Conservation (phyloP, 2,888 invertebrate genomes). For the Elysia crispata region DNA sequence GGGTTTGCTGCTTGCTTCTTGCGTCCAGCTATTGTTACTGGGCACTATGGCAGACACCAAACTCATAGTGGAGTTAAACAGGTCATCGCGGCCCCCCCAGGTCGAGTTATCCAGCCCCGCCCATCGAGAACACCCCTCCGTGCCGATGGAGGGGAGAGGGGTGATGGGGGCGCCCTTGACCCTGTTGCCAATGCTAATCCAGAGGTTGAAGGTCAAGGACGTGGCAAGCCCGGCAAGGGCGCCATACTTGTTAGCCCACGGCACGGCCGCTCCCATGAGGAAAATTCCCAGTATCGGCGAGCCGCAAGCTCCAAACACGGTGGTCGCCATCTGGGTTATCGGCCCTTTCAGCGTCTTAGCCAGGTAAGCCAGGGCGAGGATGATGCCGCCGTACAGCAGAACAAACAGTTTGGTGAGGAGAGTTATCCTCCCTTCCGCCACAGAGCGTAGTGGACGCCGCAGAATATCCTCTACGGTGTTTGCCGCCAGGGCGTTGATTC, state of each 20-base stretch:
- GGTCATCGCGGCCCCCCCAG: neutral
- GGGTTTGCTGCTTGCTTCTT: neutral
- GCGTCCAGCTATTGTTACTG: neutral
- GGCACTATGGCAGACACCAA: neutral
- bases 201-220: constrained; percentile 39
- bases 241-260: constrained; percentile 54
- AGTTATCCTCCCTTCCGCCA: constrained; percentile 54
- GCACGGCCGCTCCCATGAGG: constrained; percentile 58
- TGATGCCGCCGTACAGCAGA: constrained; percentile 54
- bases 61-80: neutral
- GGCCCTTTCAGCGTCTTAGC: constrained; percentile 55
- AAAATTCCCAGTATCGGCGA: constrained; percentile 62
- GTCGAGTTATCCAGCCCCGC: neutral
- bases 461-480: constrained; percentile 63
- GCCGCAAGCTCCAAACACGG: constrained; percentile 60
- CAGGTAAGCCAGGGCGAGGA: constrained; percentile 56
- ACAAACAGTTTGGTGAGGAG: constrained; percentile 58
- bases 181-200: constrained; percentile 25
- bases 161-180: constrained; percentile 34
- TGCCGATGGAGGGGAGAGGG: constrained; percentile 25
- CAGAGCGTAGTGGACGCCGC: constrained; percentile 35
- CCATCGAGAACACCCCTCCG: constrained; percentile 20
- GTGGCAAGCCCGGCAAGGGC: constrained; percentile 34
- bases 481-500: constrained; percentile 63
- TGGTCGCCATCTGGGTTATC: constrained; percentile 56